Conservation (phyloP, 2,888 invertebrate genomes). For the Drosophila glabriapex region DNA sequence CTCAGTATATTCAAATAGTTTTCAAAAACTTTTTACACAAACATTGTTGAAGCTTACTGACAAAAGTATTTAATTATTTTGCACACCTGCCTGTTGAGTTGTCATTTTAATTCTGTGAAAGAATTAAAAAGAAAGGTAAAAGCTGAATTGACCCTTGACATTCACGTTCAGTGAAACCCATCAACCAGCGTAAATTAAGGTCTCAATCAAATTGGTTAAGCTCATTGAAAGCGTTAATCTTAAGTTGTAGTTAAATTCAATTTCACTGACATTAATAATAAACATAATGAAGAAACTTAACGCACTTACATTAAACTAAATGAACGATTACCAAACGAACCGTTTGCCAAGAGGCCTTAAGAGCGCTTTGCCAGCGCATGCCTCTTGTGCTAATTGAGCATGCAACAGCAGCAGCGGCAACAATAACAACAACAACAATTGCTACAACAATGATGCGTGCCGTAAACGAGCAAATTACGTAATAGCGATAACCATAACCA, state of each 20-base stretch:
- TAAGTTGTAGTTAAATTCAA: constrained; percentile 16
- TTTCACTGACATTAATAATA: not conserved
- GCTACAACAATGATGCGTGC: constrained; percentile 59
- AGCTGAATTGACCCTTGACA: not conserved
- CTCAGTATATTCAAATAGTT: not conserved
- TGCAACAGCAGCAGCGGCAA: constrained; percentile 36
- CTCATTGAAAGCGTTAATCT: not conserved
- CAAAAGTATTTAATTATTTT: not conserved
- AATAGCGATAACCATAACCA: constrained; percentile 75
- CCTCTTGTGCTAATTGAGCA: constrained; percentile 50
- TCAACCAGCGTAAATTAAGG: not conserved
- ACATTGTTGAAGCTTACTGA: not conserved
- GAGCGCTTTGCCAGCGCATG: constrained; percentile 37
- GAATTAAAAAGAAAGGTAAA: not conserved
- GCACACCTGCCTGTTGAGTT: not conserved
- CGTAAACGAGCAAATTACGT: constrained; percentile 73
- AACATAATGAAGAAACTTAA: constrained; percentile 15
- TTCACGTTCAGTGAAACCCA: not conserved
- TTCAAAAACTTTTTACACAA: constrained; percentile 6
- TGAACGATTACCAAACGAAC: constrained; percentile 34
- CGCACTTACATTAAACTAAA: constrained; percentile 26
- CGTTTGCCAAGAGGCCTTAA: constrained; percentile 28
- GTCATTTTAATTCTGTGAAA: too few relatives aligned
- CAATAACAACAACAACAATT: constrained; percentile 15
- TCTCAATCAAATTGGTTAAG: not conserved